phyloP scores from a whole-genome alignment of 2,888 invertebrate species.

The Cheilosia grossa region DNA sequence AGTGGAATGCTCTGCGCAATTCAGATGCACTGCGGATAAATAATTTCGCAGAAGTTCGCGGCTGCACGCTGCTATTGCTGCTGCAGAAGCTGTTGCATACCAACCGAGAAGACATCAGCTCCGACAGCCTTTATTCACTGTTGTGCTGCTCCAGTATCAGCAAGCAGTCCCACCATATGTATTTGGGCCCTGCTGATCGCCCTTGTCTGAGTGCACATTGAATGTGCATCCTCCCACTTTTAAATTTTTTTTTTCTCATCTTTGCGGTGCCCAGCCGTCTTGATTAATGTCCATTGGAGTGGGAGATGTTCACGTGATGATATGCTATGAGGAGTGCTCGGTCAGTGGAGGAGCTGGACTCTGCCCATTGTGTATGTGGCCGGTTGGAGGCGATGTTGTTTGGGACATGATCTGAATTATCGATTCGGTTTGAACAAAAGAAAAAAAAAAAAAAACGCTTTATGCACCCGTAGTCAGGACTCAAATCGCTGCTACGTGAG shows the following conservation, averaged over 20 bases:
- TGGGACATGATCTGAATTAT: constrained; percentile 75
- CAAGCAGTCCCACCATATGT: constrained; percentile 53
- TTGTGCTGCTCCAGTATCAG: constrained; percentile 54
- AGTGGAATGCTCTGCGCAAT: constrained; percentile 66
- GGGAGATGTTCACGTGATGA: constrained; percentile 74
- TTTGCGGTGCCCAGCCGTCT: constrained; percentile 42
- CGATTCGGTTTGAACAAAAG: constrained; percentile 44
- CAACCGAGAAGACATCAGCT: constrained; percentile 72
- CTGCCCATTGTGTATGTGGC: constrained; percentile 41
- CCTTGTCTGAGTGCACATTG: constrained; percentile 21
- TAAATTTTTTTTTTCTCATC: background rate
- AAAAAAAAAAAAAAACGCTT: constrained; percentile 35
- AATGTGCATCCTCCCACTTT: constrained; percentile 72
- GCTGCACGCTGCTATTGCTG: constrained; percentile 66
- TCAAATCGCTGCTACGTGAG: constrained; percentile 75
- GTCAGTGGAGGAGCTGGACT: constrained; percentile 50
- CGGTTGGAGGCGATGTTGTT: constrained; percentile 70
- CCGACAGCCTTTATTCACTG: constrained; percentile 64
- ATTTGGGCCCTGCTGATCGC: constrained; percentile 36
- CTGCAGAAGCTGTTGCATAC: constrained; percentile 75
- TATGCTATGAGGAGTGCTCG: constrained; percentile 56
- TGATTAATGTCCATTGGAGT: constrained; percentile 75
- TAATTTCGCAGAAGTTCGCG: constrained; percentile 74
- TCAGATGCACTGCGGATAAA: constrained; percentile 75
- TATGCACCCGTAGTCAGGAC: constrained; percentile 69